Percentiles rank a stretch among this genome's conserved stretches.
Evolutionary conservation across 2,113 vertebrate genomes (phyloP).

Genomic region (Chloropsis cyanopogon): DNA sequence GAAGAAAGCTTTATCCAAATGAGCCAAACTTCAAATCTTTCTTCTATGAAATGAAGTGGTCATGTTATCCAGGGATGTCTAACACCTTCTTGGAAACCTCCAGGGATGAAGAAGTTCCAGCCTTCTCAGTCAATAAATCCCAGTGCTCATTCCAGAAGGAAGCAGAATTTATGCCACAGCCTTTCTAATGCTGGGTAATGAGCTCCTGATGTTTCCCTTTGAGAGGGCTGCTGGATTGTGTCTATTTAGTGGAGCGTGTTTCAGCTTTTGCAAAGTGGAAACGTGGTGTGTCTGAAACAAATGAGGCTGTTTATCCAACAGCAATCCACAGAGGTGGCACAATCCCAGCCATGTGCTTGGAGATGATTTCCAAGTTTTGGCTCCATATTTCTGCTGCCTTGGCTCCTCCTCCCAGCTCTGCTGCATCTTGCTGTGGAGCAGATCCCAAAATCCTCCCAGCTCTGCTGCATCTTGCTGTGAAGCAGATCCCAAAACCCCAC

Average conservation of each 20-base stretch:
- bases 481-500: neutral
- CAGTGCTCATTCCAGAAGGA: neutral
- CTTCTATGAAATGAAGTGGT: neutral
- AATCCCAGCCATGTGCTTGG: neutral
- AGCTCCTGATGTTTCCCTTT: neutral
- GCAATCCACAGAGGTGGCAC: neutral
- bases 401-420: neutral
- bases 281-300: neutral
- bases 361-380: neutral
- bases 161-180: neutral
- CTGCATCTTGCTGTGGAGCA: neutral
- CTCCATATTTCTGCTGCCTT: neutral
- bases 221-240: neutral
- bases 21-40: neutral
- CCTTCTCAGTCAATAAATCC: neutral
- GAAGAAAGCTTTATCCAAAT: neutral
- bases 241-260: neutral
- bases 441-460: neutral
- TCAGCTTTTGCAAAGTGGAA: neutral
- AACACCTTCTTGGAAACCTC: neutral
- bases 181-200: neutral
- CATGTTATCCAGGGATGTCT: neutral
- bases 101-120: neutral
- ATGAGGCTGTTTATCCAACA: neutral
- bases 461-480: too few species aligned